Percentiles rank a stretch among this genome's conserved stretches.
Conservation (phyloP, 2,113 vertebrate genomes). For the Vanacampus margaritifer region DNA sequence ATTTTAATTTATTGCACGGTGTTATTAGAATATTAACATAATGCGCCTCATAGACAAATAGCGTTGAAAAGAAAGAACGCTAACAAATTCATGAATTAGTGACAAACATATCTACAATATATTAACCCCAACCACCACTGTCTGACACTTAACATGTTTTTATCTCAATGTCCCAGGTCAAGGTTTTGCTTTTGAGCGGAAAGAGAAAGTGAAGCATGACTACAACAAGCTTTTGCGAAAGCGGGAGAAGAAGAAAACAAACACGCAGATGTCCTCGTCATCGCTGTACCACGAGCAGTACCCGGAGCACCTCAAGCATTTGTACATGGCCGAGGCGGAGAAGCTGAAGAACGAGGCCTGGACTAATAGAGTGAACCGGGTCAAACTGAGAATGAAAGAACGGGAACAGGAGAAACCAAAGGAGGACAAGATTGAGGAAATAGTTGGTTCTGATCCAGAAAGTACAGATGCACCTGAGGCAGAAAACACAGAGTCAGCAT, state of each 20-base stretch:
- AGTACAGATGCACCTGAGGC: slow-evolving; percentile 16
- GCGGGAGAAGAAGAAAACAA: slow-evolving; percentile 61
- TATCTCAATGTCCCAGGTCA: slow-evolving; percentile 69
- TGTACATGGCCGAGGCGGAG: slow-evolving; percentile 87
- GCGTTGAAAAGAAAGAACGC: too few species aligned
- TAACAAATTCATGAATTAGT: too few species aligned
- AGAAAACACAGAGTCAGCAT: background rate
- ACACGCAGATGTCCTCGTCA: slow-evolving; percentile 8
- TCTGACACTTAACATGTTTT: background rate
- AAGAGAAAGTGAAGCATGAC: slow-evolving; percentile 79
- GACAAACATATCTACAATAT: too few species aligned
- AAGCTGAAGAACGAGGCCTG: slow-evolving; percentile 73
- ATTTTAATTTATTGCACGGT: background rate
- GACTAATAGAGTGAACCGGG: slow-evolving; percentile 54
- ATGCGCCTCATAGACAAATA: too few species aligned
- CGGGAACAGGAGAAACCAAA: slow-evolving; percentile 7
- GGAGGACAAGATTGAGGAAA: background rate
- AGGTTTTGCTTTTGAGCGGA: slow-evolving; percentile 89
- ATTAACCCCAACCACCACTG: background rate
- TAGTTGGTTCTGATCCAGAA: background rate
- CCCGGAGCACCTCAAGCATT: slow-evolving; percentile 90
- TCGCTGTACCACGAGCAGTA: slow-evolving; percentile 77
- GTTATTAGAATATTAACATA: background rate
- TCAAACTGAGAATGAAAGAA: slow-evolving; percentile 33
- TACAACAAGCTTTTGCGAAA: slow-evolving; percentile 84